Conservation (phyloP, 2,888 invertebrate species). For the Nomada hirtipes region DNA sequence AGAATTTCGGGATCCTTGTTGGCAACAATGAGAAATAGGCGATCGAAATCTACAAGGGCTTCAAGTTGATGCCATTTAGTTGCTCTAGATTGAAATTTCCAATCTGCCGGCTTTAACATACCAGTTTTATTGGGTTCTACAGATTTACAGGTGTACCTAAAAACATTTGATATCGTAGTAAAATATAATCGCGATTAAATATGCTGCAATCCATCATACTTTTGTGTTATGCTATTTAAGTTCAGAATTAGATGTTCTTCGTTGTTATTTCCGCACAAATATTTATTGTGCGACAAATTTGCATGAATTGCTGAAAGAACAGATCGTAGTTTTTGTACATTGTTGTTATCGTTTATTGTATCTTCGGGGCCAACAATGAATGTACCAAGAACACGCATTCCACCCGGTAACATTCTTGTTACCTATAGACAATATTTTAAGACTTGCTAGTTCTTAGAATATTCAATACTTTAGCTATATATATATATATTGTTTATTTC, state of each 20-base stretch:
- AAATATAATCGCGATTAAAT: slow-evolving; percentile 5
- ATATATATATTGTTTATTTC: neutral
- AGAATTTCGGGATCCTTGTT: slow-evolving; percentile 87
- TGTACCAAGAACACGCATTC: slow-evolving; percentile 93
- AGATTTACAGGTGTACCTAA: slow-evolving; percentile 88
- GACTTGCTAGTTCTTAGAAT: neutral
- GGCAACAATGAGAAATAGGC: slow-evolving; percentile 89
- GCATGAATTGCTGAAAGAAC: slow-evolving; percentile 87
- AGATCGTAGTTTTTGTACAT: slow-evolving; percentile 86
- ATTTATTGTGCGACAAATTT: slow-evolving; percentile 85
- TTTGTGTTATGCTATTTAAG: slow-evolving; percentile 85
- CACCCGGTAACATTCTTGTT: slow-evolving; percentile 95
- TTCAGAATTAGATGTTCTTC: slow-evolving; percentile 89
- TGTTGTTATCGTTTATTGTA: slow-evolving; percentile 86
- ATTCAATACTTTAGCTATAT: neutral
- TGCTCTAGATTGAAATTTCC: slow-evolving; percentile 90
- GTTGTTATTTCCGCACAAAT: slow-evolving; percentile 87
- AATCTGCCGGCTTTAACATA: slow-evolving; percentile 89
- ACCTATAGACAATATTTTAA: slow-evolving; percentile 84
- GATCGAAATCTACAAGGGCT: slow-evolving; percentile 91
- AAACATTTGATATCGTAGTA: slow-evolving; percentile 16
- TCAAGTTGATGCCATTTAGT: slow-evolving; percentile 92
- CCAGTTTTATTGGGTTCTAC: slow-evolving; percentile 86
- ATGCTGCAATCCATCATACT: slow-evolving; percentile 80
- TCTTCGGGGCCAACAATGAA: slow-evolving; percentile 90